Evolutionary conservation across 1,140 invertebrate species (phyloP), one percentile per base, ranked within the genome.

Genomic region (Ectropis grisescens): DNA sequence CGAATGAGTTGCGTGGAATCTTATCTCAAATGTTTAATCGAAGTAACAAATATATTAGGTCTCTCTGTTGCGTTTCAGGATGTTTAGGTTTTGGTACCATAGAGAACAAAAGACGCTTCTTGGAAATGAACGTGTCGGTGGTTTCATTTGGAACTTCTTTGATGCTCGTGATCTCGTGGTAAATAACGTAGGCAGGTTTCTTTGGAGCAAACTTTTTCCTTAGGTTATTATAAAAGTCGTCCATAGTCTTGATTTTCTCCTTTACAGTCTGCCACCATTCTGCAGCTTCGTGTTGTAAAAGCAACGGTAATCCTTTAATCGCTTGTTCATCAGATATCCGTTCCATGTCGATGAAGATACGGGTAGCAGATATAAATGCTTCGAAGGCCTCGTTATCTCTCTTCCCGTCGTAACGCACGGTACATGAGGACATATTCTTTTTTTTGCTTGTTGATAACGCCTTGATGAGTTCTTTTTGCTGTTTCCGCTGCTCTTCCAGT

Each of bases 71-170:
- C 10, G 4, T 4, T n/a, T n/a, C 6, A n/a, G 6, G 4, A 26
- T n/a, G 24, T 10, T 10, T 2, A 10, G 36, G 27, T 8, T 24
- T 4, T 1, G 44, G 48, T 9, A 57, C 13, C 16, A 46, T 34
- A 1, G 44, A 8, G 7, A 58, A 33, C 1, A 62, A 22, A 1
- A 19, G 2, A 6, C 45, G 25, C 8, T 49, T 51, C 2, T 32
- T 41, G 5, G 34, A 9, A 1, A 56, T 19, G 28, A 56, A 56
- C 2, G 13, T 13, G 13, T 56, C 47, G 1, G 53, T 60, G 0
- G 11, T 0, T 0, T 24, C 23, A 1, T 34, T 13, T 5, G 22
- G 1, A 8, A 27, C 13, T 22, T 53, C 48, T 7, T 34, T 48
- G 1, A 13, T 19, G 8, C 12, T 3, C 10, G 40, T 16, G 8